Percentiles rank a stretch among this genome's conserved stretches.
phyloP scores from a whole-genome alignment of 1,140 invertebrate species.

The Hylaeus volcanicus region DNA sequence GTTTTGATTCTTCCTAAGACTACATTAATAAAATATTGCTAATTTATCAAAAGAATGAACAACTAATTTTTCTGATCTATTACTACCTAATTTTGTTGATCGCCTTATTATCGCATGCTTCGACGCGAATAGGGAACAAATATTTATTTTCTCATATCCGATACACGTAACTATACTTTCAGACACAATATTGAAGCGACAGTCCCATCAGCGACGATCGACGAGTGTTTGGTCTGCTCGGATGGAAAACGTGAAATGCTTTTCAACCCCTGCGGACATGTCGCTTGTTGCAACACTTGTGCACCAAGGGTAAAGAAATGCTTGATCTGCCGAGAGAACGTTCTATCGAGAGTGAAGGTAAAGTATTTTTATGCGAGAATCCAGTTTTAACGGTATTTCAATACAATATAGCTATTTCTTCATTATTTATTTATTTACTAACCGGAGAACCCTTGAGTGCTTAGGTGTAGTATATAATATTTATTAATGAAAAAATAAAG shows the following conservation, averaged over 20 bases:
- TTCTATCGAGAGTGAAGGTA: conserved; percentile 86
- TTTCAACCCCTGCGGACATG: conserved; percentile 95
- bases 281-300: conserved; percentile 95
- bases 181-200: conserved; percentile 74
- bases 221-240: conserved; percentile 97
- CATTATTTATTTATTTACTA: too few species aligned
- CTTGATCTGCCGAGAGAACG: conserved; percentile 93
- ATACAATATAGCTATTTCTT: too few species aligned
- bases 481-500: too few species aligned
- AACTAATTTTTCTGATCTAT: too few species aligned
- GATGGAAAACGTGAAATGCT: conserved; percentile 94
- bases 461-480: too few species aligned
- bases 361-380: not conserved
- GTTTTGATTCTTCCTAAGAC: too few species aligned
- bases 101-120: too few species aligned
- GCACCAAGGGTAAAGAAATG: conserved; percentile 97
- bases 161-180: conserved; percentile 30
- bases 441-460: too few species aligned
- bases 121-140: not conserved
- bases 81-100: too few species aligned
- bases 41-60: too few species aligned
- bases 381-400: not conserved
- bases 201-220: conserved; percentile 83
- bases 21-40: too few species aligned
- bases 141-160: not conserved